phyloP scores from a whole-genome alignment of 2,113 vertebrate genomes.

The Triplophysa siluroides region DNA sequence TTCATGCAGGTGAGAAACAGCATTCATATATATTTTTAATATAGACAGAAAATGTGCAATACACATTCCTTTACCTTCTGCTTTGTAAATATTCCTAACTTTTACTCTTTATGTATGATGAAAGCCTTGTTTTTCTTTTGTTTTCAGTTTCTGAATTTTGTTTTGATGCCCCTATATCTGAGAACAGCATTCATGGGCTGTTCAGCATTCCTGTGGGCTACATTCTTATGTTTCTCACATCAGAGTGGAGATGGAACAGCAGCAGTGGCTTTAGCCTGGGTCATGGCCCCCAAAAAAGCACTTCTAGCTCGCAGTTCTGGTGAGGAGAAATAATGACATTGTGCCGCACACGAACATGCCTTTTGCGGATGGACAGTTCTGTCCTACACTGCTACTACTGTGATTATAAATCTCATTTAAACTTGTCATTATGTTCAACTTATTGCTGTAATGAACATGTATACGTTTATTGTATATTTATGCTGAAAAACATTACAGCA shows the following conservation, averaged over 20 bases:
- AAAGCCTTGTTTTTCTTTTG: background rate
- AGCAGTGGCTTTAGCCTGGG: constrained; percentile 69
- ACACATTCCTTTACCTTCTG: background rate
- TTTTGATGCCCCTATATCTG: constrained; percentile 82
- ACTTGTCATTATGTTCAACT: background rate
- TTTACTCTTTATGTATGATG: background rate
- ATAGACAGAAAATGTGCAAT: background rate
- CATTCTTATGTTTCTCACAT: constrained; percentile 88
- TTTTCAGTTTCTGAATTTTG: constrained; percentile 86
- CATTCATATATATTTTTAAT: background rate
- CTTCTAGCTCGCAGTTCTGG: constrained; percentile 54
- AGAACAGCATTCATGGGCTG: constrained; percentile 87
- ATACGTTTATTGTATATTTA: background rate
- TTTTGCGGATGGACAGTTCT: background rate
- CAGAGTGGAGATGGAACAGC: constrained; percentile 83
- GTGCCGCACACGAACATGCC: constrained; percentile 9
- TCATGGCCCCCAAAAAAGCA: constrained; percentile 67
- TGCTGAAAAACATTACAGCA: background rate
- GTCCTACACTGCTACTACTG: no score
- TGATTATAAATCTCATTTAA: no score
- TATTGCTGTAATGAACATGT: background rate
- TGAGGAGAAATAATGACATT: constrained; percentile 32
- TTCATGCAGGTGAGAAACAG: constrained; percentile 84
- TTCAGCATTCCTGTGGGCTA: constrained; percentile 88
- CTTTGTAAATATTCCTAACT: background rate